Evolutionary conservation across 64 coral and sea anemone species (phyloP), one percentile per base, ranked within the genome.

Genomic region (Porites australiensis): DNA sequence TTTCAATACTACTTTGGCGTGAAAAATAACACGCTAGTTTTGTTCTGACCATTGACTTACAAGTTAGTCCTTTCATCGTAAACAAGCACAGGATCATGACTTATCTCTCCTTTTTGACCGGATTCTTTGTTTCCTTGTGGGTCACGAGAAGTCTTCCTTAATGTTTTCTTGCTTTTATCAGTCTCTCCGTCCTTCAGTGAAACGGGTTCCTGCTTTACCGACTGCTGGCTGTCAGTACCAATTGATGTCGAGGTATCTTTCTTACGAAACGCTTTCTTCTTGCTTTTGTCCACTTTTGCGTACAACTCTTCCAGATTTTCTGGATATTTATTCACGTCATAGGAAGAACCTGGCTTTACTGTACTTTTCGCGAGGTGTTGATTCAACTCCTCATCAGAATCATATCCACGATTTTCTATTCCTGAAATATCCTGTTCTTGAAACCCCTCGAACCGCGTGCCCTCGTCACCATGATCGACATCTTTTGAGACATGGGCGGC

Each of bases 21-120:
- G 22, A 22, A 22, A 4, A 37, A 22, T n/a, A 27, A 22, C 64
- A 16, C 14, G n/a, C 21, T 73, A 12, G 10, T 46, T 73, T 45
- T 73, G 21, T 45, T 44, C 22, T 47, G 37, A 27, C 27, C 70
- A 23, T 7, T 13, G 20, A 67, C 55, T 80, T 84, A 97, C 27
- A 97, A 79, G 44, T 97, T 94, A 65, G 95, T 97, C 43, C 88
- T 94, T 90, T 97, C 95, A 77, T 97, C 95, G 67, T 97, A 97
- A 45, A 97, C 92, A 22, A 97, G 82, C 74, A 90, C 65, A 82
- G 91, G 87, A 46, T 88, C 90, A 60, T 96, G 87, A 52, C 13
- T 13, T 66, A 48, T 46, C 44, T 53, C 87, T 50, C 48, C 15
- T 3, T 16, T 59, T 1, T 50, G 81, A 8, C 81, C 19, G 44